Evolutionary conservation across 2,797 vertebrate genomes (phyloP), one percentile per base, ranked within the genome.

Genomic region (Pogonophryne albipinna): DNA sequence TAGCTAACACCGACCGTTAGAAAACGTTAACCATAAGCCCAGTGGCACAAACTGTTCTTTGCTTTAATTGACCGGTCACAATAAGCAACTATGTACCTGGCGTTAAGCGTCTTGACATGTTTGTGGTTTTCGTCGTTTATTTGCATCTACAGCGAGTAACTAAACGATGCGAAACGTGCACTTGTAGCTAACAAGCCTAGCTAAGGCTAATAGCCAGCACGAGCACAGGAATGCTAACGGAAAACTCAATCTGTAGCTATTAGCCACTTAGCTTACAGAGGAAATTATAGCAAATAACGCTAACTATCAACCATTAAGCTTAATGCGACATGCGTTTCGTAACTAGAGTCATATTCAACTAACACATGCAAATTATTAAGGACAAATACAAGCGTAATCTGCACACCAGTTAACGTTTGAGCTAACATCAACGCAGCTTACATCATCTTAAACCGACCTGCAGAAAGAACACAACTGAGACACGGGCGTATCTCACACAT

Each of bases 121-220:
- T 56, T 17, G 49, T 38, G 0, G 3, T 17, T 19, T 12, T 7
- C 4, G 8, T 2, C 9, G 14, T 57, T 44, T 27, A 1, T 15
- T 2, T 51, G 16, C 5, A 7, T 61, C 2, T 14, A 38, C 27
- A 19, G 46, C 11, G 20, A 55, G 0, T 11, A 56, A n/a, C 46
- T 2, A 3, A 14, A 15, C 15, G 19, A n/a, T 55, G n/a, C 45
- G 49, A 55, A 85, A 73, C 60, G 74, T 83, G 83, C 58, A 60
- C 42, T 63, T 23, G 27, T 34, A 56, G 72, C 82, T 61, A 84
- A 49, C 73, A 53, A 15, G 4, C 8, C 19, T 53, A 38, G 86
- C 84, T 89, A 82, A 47, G 13, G 4, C 42, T 31, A 11, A 44
- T 82, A 79, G 79, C 87, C 34, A 67, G 53, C 59, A 66, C 45